Conservation (phyloP, 2,113 vertebrate genomes). For the Delphinus delphis region DNA sequence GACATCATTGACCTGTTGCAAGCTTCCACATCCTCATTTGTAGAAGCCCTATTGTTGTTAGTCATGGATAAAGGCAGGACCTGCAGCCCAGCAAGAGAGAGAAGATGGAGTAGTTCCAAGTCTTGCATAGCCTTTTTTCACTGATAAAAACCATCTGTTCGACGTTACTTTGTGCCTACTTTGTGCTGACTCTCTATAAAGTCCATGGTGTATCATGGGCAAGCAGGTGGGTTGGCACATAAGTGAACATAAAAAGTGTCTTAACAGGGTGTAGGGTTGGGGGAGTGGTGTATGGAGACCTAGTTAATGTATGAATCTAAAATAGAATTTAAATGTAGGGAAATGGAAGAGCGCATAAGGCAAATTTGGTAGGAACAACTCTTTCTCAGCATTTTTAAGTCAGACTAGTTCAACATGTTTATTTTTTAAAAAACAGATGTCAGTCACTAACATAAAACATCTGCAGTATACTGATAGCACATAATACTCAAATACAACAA, state of each 20-base stretch:
- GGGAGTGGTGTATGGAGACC: not conserved
- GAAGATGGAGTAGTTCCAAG: not conserved
- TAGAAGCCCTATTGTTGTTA: not conserved
- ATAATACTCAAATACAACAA: slow-evolving; percentile 25
- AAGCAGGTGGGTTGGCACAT: not conserved
- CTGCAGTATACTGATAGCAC: slow-evolving; percentile 52
- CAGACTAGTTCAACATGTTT: slow-evolving; percentile 24
- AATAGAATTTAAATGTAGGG: not conserved
- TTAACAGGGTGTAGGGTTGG: not conserved
- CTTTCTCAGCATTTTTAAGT: slow-evolving; percentile 26
- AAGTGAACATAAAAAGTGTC: not conserved
- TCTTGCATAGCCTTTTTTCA: not conserved
- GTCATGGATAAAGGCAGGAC: not conserved
- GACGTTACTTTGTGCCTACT: not conserved
- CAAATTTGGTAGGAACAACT: not conserved
- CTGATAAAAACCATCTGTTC: not conserved
- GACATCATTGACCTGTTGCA: not conserved
- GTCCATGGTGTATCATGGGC: not conserved
- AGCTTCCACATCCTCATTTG: not conserved
- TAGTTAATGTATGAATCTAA: not conserved
- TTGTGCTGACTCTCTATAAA: not conserved
- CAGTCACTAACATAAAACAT: slow-evolving; percentile 36
- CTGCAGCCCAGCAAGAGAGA: not conserved
- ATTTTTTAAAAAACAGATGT: slow-evolving; percentile 11
- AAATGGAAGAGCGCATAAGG: not conserved